Base-by-base conservation (phyloP, 2,113 vertebrate species). In the Podilymbus podiceps region DNA sequence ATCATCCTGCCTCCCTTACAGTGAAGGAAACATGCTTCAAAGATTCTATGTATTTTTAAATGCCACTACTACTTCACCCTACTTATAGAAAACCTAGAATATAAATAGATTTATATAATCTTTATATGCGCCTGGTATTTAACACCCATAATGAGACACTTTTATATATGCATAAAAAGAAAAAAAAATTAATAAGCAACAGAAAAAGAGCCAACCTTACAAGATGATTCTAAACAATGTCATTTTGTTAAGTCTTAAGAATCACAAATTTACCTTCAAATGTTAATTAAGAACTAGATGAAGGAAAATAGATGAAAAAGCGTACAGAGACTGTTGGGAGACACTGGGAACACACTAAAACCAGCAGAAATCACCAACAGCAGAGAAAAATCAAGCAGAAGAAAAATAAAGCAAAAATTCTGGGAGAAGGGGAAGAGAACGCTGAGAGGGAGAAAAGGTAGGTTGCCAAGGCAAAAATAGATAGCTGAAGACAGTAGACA, bases 401-500 rank as follows among this genome's bases (percentile, higher is more conserved):
- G n/a, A 62, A 90, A 88, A 94, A 52, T 17, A 56, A 69, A 79
- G 44, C 27, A 92, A 90, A 58, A 79, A 72, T 68, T 82, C 73
- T 50, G 22, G 17, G 83, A 92, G 55, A 76, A 88, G 20, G 55
- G 66, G 24, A 95, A 82, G 35, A 22, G 35, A 91, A 80, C 3
- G 1, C 3, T 75, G 58, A 88, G 18, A 85, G 12, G 19, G 52
- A 90, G 56, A 56, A 90, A 89, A 96, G 27, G 47, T 74, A 64
- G 20, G 68, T 60, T 93, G 63, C 92, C 83, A 90, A 59, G 73
- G 80, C 2, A 1, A 94, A 91, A 86, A 77, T 1, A 90, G 69
- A 85, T 15, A 88, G 59, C 46, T 94, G 74, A 92, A 96, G 42
- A 85, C 22, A 72, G 74, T 7, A 92, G 76, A 95, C 80, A 97